phyloP scores from a whole-genome alignment of 2,113 vertebrate species.

The Dasypus novemcinctus region DNA sequence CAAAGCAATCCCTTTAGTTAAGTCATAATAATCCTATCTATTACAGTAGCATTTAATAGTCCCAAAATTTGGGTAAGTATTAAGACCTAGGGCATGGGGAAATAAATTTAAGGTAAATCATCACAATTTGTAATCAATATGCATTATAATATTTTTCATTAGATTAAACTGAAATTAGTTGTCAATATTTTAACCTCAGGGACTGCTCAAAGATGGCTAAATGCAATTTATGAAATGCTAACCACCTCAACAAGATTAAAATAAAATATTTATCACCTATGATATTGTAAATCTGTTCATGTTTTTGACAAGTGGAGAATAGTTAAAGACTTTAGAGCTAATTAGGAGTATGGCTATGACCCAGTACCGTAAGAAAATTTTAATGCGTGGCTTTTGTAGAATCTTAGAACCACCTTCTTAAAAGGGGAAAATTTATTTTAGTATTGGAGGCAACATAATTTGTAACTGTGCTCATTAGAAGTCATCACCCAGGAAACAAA shows the following conservation, averaged over 20 bases:
- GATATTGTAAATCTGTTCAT: not conserved
- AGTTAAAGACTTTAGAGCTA: fast-evolving
- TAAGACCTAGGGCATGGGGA: not conserved
- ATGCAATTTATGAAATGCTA: constrained; percentile 22
- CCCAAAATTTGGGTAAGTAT: not conserved
- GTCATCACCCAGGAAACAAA: not conserved
- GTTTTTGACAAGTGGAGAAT: not conserved
- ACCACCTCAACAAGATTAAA: not conserved
- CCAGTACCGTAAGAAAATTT: not conserved
- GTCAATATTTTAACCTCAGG: not conserved
- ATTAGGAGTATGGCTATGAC: fast-evolving
- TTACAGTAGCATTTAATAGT: not conserved
- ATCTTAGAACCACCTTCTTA: not conserved
- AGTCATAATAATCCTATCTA: fast-evolving
- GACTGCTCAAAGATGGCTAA: not conserved
- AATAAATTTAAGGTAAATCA: not conserved
- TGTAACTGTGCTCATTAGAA: not conserved
- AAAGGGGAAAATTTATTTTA: too few relatives aligned
- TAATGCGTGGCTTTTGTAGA: not conserved
- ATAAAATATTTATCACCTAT: not conserved
- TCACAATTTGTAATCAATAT: constrained; percentile 8
- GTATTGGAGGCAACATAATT: not conserved
- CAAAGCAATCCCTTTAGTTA: too few relatives aligned
- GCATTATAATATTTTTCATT: not conserved
- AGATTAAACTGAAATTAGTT: not conserved